Evolutionary conservation across 2,797 vertebrate species (phyloP).

Genomic region (Molossus molossus): DNA sequence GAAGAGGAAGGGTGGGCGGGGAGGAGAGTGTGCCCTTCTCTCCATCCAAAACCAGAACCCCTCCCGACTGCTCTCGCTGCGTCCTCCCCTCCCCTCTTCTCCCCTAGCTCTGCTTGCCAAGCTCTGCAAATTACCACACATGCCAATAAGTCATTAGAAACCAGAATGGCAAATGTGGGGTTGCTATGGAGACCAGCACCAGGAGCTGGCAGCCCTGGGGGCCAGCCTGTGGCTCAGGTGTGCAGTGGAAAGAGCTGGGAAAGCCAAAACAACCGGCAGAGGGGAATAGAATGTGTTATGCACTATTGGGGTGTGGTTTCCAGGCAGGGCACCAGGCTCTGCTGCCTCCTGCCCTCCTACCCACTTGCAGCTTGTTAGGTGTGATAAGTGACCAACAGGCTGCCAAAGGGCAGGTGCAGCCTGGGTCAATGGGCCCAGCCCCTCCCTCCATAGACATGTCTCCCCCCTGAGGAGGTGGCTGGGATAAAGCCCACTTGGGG

Average conservation of each 20-base stretch:
- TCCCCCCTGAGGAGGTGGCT: neutral
- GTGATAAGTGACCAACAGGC: neutral
- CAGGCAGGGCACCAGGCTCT: neutral
- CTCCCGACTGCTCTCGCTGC: neutral
- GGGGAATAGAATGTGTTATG: neutral
- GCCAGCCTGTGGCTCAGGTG: slow-evolving; percentile 82
- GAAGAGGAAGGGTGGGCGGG: neutral
- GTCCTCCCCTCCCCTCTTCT: neutral
- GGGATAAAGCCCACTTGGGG: neutral
- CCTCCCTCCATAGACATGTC: neutral
- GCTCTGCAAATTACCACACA: slow-evolving; percentile 84
- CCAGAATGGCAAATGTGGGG: slow-evolving; percentile 86
- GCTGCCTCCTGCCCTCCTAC: neutral
- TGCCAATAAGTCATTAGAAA: slow-evolving; percentile 90
- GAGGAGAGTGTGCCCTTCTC: neutral
- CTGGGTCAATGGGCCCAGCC: neutral
- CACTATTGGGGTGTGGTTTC: neutral
- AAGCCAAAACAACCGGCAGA: neutral
- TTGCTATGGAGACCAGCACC: slow-evolving; percentile 89
- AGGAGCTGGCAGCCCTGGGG: slow-evolving; percentile 82
- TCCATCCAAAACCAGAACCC: neutral
- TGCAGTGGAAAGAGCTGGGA: neutral
- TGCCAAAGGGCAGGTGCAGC: neutral
- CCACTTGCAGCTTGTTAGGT: slow-evolving; percentile 15
- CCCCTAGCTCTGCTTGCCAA: slow-evolving; percentile 78